Evolutionary conservation across 2,888 invertebrate genomes (phyloP).

Genomic region (Lithophane ornitopus): DNA sequence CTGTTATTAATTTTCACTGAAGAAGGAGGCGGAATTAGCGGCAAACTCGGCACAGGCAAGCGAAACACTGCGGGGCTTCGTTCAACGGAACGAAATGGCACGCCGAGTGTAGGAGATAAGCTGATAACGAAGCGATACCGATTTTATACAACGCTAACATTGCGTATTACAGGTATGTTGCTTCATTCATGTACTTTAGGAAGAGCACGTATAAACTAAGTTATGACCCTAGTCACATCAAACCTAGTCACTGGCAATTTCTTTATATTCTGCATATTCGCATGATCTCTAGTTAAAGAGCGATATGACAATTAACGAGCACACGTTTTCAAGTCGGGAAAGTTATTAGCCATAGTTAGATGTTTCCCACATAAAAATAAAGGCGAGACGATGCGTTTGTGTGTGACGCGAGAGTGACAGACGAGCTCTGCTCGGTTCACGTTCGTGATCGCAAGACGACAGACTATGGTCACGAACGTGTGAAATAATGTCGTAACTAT

Average conservation of each 20-base stretch:
- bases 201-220: slow-evolving; percentile 25
- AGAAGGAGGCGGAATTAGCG: slow-evolving; percentile 70
- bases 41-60: slow-evolving; percentile 78
- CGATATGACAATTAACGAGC: slow-evolving; percentile 44
- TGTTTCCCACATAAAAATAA: slow-evolving; percentile 80
- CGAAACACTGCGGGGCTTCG: slow-evolving; percentile 81
- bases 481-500: slow-evolving; percentile 83
- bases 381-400: slow-evolving; percentile 75
- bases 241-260: neutral
- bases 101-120: slow-evolving; percentile 86
- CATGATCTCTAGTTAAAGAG: slow-evolving; percentile 44
- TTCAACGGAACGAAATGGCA: slow-evolving; percentile 83
- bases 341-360: slow-evolving; percentile 72
- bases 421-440: slow-evolving; percentile 74
- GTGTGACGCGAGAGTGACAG: slow-evolving; percentile 79
- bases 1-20: slow-evolving; percentile 70
- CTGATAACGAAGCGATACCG: slow-evolving; percentile 87
- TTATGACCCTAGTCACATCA: slow-evolving; percentile 4
- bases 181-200: slow-evolving; percentile 59
- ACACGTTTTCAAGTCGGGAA: slow-evolving; percentile 70
- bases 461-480: slow-evolving; percentile 85
- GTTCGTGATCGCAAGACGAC: slow-evolving; percentile 79
- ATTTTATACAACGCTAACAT: slow-evolving; percentile 81
- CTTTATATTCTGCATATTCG: slow-evolving; percentile 11
- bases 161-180: slow-evolving; percentile 74